Conservation (phyloP, 2,888 invertebrate species). For the Axea sp. region DNA sequence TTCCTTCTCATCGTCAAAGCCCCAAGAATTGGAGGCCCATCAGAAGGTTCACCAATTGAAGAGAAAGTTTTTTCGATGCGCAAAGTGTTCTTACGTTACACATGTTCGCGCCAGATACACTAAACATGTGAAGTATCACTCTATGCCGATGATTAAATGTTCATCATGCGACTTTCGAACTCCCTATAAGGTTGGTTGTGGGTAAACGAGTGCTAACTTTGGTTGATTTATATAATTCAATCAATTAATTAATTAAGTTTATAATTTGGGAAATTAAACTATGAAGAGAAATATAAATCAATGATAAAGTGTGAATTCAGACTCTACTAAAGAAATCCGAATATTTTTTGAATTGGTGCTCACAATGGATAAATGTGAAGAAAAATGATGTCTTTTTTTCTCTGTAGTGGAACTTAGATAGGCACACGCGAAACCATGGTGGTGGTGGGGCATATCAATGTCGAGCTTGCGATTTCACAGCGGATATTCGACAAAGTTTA, state of each 20-base stretch:
- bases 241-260: too few relatives aligned
- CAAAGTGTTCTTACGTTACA: constrained; percentile 94
- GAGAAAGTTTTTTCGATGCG: constrained; percentile 90
- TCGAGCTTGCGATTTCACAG: constrained; percentile 92
- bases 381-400: too few relatives aligned
- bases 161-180: constrained; percentile 95
- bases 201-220: too few relatives aligned
- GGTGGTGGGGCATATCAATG: constrained; percentile 92
- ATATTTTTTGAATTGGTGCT: too few relatives aligned
- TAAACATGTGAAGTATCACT: constrained; percentile 95
- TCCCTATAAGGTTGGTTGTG: constrained; percentile 80
- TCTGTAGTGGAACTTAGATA: constrained; percentile 90
- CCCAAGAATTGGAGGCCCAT: constrained; percentile 84
- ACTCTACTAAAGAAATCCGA: too few relatives aligned
- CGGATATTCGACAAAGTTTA: constrained; percentile 94
- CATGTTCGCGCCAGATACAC: constrained; percentile 93
- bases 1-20: constrained; percentile 84
- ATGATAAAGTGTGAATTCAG: too few relatives aligned
- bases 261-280: too few relatives aligned
- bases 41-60: constrained; percentile 89
- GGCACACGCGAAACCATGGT: constrained; percentile 95
- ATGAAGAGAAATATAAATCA: too few relatives aligned
- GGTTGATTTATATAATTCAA: too few relatives aligned
- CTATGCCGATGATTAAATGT: constrained; percentile 97
- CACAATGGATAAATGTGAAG: too few relatives aligned